phyloP scores from a whole-genome alignment of 1,140 invertebrate genomes.

The Aporrectodea caliginosa region DNA sequence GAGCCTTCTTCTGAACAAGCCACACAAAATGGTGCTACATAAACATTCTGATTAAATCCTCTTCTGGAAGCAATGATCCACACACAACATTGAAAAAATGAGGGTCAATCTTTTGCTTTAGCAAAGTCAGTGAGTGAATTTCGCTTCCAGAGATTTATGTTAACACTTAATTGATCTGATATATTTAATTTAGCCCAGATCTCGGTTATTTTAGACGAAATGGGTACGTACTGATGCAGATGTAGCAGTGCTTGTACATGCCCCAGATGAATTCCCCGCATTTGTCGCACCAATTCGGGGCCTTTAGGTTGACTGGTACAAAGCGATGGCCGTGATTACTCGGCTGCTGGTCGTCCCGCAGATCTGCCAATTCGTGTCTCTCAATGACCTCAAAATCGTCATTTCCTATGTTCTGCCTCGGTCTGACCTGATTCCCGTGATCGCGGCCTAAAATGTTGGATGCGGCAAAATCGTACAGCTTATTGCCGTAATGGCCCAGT shows the following conservation, averaged over 20 bases:
- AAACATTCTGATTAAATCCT: no score
- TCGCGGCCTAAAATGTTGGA: neutral
- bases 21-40: no score
- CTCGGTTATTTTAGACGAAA: no score
- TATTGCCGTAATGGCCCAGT: neutral
- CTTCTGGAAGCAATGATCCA: no score
- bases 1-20: no score
- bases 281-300: constrained; percentile 60
- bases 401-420: neutral
- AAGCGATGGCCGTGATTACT: constrained; percentile 47
- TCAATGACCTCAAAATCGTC: neutral
- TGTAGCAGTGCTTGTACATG: constrained; percentile 53
- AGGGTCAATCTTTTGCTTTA: no score
- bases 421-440: neutral
- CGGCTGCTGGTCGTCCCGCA: neutral
- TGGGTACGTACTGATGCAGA: constrained; percentile 52
- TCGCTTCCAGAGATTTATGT: no score
- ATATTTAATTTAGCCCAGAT: no score
- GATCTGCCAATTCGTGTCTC: neutral
- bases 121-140: no score
- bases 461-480: neutral
- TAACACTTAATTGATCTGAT: no score
- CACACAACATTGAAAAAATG: no score
- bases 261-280: constrained; percentile 61
- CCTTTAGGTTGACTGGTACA: constrained; percentile 43